Evolutionary conservation across 2,113 vertebrate species (phyloP).

Genomic region (Gymnorhina tibicen): DNA sequence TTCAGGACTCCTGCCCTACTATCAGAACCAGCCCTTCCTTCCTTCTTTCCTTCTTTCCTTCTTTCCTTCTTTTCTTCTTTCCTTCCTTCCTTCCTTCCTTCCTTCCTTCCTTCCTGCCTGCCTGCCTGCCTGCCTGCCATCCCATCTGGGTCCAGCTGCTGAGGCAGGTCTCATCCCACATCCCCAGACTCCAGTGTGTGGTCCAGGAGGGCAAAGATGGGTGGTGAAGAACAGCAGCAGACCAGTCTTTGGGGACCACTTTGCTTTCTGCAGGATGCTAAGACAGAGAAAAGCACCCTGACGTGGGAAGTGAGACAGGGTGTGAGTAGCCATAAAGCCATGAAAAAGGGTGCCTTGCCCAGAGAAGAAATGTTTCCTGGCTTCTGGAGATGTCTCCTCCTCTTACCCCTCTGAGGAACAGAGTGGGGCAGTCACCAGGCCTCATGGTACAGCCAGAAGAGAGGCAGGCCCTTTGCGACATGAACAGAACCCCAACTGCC

Average conservation of each 20-base stretch:
- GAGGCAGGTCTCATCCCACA: background rate
- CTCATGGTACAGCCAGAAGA: background rate
- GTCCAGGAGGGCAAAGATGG: constrained; percentile 68
- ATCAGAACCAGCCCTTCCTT: background rate
- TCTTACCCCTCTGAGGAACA: background rate
- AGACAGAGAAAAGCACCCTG: constrained; percentile 50
- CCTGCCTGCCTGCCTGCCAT: too few relatives aligned
- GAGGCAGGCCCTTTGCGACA: background rate
- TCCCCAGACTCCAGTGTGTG: constrained; percentile 2
- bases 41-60: too few relatives aligned
- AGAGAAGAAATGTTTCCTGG: background rate
- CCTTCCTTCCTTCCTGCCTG: background rate
- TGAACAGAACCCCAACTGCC: background rate
- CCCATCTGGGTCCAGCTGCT: constrained; percentile 51
- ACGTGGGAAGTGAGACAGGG: constrained; percentile 73
- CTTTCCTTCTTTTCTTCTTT: too few relatives aligned
- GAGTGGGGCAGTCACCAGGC: background rate
- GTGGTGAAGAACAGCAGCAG: constrained; percentile 67
- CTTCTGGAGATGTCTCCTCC: background rate
- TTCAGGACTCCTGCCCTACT: background rate
- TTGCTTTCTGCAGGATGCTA: constrained; percentile 52
- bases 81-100: background rate
- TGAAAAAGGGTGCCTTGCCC: background rate
- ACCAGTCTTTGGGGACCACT: constrained; percentile 71
- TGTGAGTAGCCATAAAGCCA: background rate